Conservation (phyloP, 2,888 invertebrate genomes). For the Drosophila paranaensis region DNA sequence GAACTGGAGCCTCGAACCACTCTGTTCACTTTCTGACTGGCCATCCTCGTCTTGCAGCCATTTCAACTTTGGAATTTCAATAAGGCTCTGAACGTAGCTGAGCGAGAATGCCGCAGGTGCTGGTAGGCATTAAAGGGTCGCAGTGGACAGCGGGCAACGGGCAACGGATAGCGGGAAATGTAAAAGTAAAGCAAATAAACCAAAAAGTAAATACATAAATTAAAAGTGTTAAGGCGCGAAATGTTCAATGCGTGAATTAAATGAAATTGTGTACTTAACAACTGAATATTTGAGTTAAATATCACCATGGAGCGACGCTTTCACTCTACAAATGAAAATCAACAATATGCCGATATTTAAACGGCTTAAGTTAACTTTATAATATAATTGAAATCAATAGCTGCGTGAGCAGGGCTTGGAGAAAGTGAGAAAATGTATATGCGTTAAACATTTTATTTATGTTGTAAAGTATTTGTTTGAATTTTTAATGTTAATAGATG, state of each 20-base stretch:
- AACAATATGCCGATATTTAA: slow-evolving; percentile 21
- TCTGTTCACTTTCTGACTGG: neutral
- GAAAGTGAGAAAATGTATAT: neutral
- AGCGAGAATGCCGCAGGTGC: slow-evolving; percentile 67
- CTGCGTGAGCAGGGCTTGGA: neutral
- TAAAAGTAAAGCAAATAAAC: slow-evolving; percentile 64
- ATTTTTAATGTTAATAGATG: no score
- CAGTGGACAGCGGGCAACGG: slow-evolving; percentile 45
- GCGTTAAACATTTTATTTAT: no score
- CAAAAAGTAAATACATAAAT: slow-evolving; percentile 78
- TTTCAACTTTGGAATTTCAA: slow-evolving; percentile 80
- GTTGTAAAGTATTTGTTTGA: no score
- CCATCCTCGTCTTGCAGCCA: slow-evolving; percentile 63
- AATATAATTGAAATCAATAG: neutral
- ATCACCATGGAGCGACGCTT: slow-evolving; percentile 7
- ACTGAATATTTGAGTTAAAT: slow-evolving; percentile 38
- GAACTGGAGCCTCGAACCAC: neutral
- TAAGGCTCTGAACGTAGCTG: slow-evolving; percentile 53
- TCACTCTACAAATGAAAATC: slow-evolving; percentile 15
- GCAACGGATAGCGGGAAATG: slow-evolving; percentile 48
- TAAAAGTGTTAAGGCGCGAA: slow-evolving; percentile 76
- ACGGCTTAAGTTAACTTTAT: neutral
- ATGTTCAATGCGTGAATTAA: slow-evolving; percentile 69
- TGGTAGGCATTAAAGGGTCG: slow-evolving; percentile 45
- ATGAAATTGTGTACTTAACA: slow-evolving; percentile 53